These are phyloP conservation scores for Prinia subflava DNA, from an alignment of 2,113 vertebrate species.

Conservation along the genomic window DNA sequence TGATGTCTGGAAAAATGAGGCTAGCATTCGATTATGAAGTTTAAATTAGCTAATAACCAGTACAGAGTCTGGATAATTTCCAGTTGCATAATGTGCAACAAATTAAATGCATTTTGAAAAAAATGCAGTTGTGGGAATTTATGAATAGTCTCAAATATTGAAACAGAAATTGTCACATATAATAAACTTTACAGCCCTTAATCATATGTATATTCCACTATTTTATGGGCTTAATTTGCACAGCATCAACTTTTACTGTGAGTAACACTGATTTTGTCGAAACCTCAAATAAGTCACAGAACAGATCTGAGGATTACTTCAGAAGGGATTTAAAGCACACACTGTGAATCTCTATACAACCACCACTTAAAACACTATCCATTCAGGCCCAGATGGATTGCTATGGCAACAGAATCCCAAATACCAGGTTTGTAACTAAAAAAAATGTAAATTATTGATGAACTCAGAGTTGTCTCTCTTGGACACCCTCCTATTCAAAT, in stretches of 20 bases:
- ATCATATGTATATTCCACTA: conserved; percentile 10
- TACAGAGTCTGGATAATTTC: conserved; percentile 27
- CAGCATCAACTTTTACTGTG: conserved; percentile 34
- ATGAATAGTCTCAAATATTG: not conserved
- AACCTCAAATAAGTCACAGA: conserved; percentile 38
- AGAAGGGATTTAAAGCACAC: conserved; percentile 58
- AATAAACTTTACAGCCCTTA: conserved; percentile 8
- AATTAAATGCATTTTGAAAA: conserved; percentile 22
- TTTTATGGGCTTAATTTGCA: conserved; percentile 23
- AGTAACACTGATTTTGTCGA: conserved; percentile 50
- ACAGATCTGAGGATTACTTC: conserved; percentile 65
- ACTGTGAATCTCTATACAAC: conserved; percentile 54
- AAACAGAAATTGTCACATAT: conserved; percentile 18
- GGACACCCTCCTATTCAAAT: conserved; percentile 49
- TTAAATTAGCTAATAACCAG: conserved; percentile 51
- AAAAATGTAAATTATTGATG: conserved; percentile 70
- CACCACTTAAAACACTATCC: conserved; percentile 50
- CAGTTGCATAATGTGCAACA: conserved; percentile 24
- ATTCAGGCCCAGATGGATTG: conserved; percentile 57
- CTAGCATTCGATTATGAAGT: conserved; percentile 20
- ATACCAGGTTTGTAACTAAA: conserved; percentile 59
- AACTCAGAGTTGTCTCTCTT: conserved; percentile 51
- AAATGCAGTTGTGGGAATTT: not conserved
- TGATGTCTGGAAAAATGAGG: not conserved
- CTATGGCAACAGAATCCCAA: conserved; percentile 64